Base-by-base conservation (phyloP, 2,888 invertebrate species). In the Pogonocherus hispidulus region DNA sequence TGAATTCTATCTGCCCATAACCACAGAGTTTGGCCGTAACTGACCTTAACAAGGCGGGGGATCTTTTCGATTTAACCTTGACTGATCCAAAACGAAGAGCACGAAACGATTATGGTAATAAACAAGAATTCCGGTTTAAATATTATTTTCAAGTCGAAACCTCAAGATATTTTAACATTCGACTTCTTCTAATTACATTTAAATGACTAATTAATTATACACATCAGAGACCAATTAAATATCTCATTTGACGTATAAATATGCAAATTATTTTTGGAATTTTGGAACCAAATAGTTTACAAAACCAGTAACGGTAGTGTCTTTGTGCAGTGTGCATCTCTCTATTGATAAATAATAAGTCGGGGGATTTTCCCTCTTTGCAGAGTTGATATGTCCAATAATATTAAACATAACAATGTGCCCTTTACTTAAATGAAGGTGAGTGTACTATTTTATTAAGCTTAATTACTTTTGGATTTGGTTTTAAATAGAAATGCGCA, bases 31-130 rank as follows among this genome's bases (percentile, higher is more conserved):
- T 23, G 52, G 23, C 27, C 18, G 32, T 22, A 18, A 62, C 22
- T 51, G 62, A 62, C 62, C 62, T 62, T 49, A 51, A n/a, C 16
- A 20, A 19, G 11, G 6, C 9, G n/a, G 62, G 57, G 62, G 62
- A 51, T 51, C 35, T 62, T 37, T 51, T 62, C 37, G 3, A 19
- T 23, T 57, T 57, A 46, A 46, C 46, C 57, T 57, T 57, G 44
- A 44, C n/a, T 2, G 14, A 37, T 19, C 22, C 55, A 55, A 35
- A 55, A 55, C n/a, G 37, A 55, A 19, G 37, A 55, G 55, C 6
- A 20, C 27, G 22, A 57, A 23, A 27, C 18, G 18, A 46, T 59
- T 49, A 62, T 62, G 49, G 20, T 19, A 37, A 35, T 18, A 3
- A 56, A 22, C 14, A 32, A 20, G 14, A 51, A 62, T 51, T 51